Conservation (phyloP, 2,888 invertebrate species). For the Leptothorax acervorum region DNA sequence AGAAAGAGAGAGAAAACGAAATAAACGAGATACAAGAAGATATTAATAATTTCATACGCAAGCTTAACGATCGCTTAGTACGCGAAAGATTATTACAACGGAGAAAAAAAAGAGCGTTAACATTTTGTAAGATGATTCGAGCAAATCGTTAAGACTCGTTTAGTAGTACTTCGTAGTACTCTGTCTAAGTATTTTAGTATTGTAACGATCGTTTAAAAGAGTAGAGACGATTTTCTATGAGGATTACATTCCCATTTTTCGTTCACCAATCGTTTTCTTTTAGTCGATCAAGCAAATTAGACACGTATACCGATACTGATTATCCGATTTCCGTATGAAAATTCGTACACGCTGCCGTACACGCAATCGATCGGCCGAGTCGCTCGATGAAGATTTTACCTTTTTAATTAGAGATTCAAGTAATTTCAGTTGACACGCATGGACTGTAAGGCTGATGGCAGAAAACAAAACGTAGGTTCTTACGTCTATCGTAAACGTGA, state of each 20-base stretch:
- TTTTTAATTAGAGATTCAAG: slow-evolving; percentile 2
- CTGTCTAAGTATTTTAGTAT: slow-evolving; percentile 41
- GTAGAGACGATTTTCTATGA: slow-evolving; percentile 24
- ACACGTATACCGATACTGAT: background rate
- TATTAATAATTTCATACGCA: slow-evolving; percentile 49
- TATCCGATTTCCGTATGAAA: slow-evolving; percentile 14
- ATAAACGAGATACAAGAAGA: slow-evolving; percentile 43
- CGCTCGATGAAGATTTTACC: background rate
- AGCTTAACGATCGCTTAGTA: slow-evolving; percentile 34
- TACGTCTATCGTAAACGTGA: no score
- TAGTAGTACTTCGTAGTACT: slow-evolving; percentile 24
- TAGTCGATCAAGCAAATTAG: slow-evolving; percentile 23
- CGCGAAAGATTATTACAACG: slow-evolving; percentile 17
- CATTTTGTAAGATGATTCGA: slow-evolving; percentile 25
- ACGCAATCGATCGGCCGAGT: slow-evolving; percentile 48
- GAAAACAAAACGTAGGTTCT: no score
- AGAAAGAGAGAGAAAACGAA: slow-evolving; percentile 53
- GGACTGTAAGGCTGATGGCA: background rate
- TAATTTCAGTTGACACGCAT: background rate
- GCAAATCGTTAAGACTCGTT: background rate
- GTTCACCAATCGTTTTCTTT: slow-evolving; percentile 40
- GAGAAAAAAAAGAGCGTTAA: slow-evolving; percentile 32
- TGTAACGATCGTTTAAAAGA: slow-evolving; percentile 41
- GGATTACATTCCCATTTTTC: slow-evolving; percentile 28
- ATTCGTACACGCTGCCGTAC: slow-evolving; percentile 23